Conservation (phyloP, 2,113 vertebrate genomes). For the Montifringilla adamsi region DNA sequence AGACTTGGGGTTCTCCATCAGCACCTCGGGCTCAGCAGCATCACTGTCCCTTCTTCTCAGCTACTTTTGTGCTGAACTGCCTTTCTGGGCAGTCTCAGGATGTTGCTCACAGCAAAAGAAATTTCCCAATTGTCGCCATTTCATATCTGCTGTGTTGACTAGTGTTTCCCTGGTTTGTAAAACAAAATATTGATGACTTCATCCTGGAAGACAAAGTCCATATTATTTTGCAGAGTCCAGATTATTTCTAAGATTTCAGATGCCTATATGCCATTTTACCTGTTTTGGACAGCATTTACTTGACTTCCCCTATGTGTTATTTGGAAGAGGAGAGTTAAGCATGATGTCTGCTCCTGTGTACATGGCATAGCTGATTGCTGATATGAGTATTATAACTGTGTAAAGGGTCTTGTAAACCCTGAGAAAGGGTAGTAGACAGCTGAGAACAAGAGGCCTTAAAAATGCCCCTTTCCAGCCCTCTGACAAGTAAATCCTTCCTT, state of each 20-base stretch:
- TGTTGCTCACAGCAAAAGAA: background rate
- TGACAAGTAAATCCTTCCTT: background rate
- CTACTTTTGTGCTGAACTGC: background rate
- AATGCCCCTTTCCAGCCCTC: background rate
- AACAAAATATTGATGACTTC: background rate
- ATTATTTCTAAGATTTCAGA: background rate
- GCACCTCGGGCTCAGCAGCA: background rate
- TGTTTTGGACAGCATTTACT: background rate
- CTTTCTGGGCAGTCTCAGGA: background rate
- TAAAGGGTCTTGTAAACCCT: background rate
- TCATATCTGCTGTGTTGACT: background rate
- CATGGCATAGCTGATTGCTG: fast-evolving
- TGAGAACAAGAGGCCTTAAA: background rate
- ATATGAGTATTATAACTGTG: background rate
- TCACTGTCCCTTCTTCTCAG: background rate
- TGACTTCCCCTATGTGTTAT: background rate
- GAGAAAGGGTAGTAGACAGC: background rate
- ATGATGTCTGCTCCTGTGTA: background rate
- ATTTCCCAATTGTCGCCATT: background rate
- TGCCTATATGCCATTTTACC: background rate
- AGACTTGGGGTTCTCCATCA: background rate
- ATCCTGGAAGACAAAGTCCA: background rate
- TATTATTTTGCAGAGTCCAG: background rate
- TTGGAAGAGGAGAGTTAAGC: background rate
- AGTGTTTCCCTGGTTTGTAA: background rate